Base-by-base conservation (phyloP, 2,888 invertebrate species). In the Hecatera dysodea region DNA sequence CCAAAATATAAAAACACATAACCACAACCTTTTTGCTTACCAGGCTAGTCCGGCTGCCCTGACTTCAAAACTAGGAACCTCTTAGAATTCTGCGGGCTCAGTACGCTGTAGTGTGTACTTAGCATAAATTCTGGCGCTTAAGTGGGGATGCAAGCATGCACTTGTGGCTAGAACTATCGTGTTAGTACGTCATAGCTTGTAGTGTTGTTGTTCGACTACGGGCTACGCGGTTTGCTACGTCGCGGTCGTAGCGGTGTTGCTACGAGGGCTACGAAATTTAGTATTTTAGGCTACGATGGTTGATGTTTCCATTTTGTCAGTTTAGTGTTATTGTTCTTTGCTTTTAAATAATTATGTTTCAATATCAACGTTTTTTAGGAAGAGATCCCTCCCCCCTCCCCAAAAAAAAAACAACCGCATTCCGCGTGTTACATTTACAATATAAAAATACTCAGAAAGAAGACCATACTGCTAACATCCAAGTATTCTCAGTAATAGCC, bases 171-270 rank as follows among this genome's bases (percentile, higher is more conserved):
- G 50, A 39, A 39, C 52, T 66, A 62, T 59, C 17, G 24, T 29
- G 46, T 59, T 27, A 22, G 24, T 64, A 56, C 29, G 27, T 64
- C 50, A 46, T 46, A 60, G 24, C 50, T 56, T 22, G 29, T 55
- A 33, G 55, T n/a, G 33, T 33, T 33, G 29, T 55, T 55, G n/a
- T 33, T 33, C n/a, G 19, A n/a, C 53, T 53, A 53, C 29, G n/a
- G 2, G 44, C 44, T 53, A 72, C 46, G 53, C n/a, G 22, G 46
- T 50, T 59, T 72, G 52, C 72, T 71, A 71, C 72, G 71, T 24
- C 70, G 48, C 56, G 62, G 71, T 24, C 70, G 48, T 61, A 70
- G 70, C 56, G 17, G 19, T 24, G 11, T 61, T 61, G 55, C 71
- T 33, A 61, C 69, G 66, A 42, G 17, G 9, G 52, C 9, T 44